Evolutionary conservation across 1,140 invertebrate species (phyloP).

Genomic region (Ceratitis capitata): DNA sequence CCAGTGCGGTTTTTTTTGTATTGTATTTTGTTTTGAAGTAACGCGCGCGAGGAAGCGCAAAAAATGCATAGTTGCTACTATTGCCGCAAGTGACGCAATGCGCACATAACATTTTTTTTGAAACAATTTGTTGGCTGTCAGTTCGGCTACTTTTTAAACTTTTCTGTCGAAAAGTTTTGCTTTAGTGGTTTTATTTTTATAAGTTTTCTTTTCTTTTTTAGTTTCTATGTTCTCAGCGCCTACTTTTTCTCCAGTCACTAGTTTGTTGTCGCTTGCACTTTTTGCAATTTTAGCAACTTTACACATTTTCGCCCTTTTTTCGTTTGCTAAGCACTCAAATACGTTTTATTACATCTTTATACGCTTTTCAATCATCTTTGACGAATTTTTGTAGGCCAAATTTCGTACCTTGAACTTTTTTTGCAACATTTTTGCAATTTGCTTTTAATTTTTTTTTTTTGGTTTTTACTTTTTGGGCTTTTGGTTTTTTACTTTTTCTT

Average conservation of each 20-base stretch:
- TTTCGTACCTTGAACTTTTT: neutral
- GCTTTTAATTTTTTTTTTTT: neutral
- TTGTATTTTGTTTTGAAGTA: neutral
- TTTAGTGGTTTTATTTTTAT: neutral
- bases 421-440: neutral
- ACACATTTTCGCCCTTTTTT: neutral
- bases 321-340: neutral
- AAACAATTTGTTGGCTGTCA: constrained; percentile 21
- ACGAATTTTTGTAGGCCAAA: no score
- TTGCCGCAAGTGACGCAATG: neutral
- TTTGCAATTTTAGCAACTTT: neutral
- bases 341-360: neutral
- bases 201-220: neutral
- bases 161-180: neutral
- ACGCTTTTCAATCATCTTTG: neutral
- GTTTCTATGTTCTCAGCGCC: neutral
- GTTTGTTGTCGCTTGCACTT: neutral
- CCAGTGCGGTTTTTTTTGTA: neutral
- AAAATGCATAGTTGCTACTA: neutral
- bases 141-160: neutral
- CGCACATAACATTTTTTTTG: constrained; percentile 13
- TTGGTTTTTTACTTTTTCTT: neutral
- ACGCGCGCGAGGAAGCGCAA: neutral
- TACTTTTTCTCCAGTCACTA: neutral
- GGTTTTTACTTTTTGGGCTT: neutral